Base-by-base conservation (phyloP, 2,888 invertebrate species). In the Mythimna pallens region DNA sequence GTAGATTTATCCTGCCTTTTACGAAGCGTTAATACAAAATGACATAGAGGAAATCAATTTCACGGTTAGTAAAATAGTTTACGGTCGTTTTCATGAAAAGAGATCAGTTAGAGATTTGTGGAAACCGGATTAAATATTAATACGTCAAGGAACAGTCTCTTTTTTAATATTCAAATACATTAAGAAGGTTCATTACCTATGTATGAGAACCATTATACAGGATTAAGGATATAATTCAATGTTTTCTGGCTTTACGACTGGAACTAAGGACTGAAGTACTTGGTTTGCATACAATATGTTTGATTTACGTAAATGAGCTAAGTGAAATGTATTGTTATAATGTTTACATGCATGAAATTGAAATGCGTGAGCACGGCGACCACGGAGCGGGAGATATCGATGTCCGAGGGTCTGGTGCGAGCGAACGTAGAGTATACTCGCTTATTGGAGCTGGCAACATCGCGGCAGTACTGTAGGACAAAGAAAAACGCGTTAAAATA, bases 321-420 rank as follows among this genome's bases (percentile, higher is more conserved):
- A 54, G 25, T 62, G 52, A 63, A 77, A 85, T 73, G 79, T 81
- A 82, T 65, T 78, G 75, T 78, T 82, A 81, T 76, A 89, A 89
- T 92, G 89, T 92, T 97, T 96, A 98, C 98, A 96, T 98, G 98
- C 84, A 98, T 98, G 99, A 99, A 99, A 92, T 98, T 98, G 95
- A 98, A 99, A 74, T 98, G 97, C 83, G 97, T 97, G 78, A 99
- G 96, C 63, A 99, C 97, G 8, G 99, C 98, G 72, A 98, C 98
- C 9, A 99, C 98, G 3, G 99, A 99, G 92, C 98, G 98, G 9
- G 99, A 99, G 83, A 99, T 99, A 94, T 99, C 99, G 69, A 98
- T 98, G 92, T 99, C 99, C 0, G 99, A 99, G 0, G 99, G 99
- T 59, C 98, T 97, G 0, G 99, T 99, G 83, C 99, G 97, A 0